Evolutionary conservation across 2,888 invertebrate genomes (phyloP).

Genomic region (Microplitis manilae): DNA sequence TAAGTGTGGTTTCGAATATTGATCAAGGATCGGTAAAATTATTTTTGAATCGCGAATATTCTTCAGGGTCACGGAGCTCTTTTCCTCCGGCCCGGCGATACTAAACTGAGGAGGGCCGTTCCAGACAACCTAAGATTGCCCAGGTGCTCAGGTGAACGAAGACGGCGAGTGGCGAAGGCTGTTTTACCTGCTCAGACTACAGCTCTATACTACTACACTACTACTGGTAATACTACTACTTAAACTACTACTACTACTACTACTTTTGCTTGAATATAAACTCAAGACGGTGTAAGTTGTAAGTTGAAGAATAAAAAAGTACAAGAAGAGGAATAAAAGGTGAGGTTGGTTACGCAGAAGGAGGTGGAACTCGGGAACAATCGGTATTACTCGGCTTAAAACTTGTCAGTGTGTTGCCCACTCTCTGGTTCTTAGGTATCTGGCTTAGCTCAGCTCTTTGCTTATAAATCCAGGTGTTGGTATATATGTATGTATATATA

Average conservation of each 20-base stretch:
- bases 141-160: constrained; percentile 60
- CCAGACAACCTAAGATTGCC: constrained; percentile 27
- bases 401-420: background rate
- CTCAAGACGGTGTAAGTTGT: constrained; percentile 27
- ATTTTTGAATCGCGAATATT: constrained; percentile 33
- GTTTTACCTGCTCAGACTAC: constrained; percentile 44
- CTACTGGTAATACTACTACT: background rate
- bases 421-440: constrained; percentile 35
- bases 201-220: background rate
- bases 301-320: constrained; percentile 28
- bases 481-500: background rate
- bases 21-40: background rate
- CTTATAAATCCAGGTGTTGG: background rate
- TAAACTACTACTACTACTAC: background rate
- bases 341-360: constrained; percentile 39
- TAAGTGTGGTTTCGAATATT: background rate
- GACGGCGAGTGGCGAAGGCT: constrained; percentile 36
- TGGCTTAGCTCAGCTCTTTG: background rate
- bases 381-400: constrained; percentile 32
- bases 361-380: constrained; percentile 33
- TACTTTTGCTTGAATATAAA: background rate
- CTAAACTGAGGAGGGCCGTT: constrained; percentile 64
- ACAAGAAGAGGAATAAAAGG: constrained; percentile 37
- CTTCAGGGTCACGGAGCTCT: constrained; percentile 69
- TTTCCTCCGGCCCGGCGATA: constrained; percentile 70